Conservation (phyloP, 2,113 vertebrate genomes). For the Acanthochromis polyacanthus region DNA sequence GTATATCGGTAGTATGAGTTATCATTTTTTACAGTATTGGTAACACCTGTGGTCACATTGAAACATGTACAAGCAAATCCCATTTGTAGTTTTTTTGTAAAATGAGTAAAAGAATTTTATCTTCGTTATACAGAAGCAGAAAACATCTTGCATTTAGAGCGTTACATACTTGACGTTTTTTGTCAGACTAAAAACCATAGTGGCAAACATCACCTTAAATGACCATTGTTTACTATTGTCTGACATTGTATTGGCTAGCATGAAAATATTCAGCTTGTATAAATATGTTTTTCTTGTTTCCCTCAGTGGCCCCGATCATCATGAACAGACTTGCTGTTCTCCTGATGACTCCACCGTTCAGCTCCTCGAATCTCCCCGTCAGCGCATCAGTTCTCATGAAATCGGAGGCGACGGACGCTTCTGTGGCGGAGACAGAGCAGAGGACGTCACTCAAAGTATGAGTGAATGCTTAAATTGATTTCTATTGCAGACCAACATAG, state of each 20-base stretch:
- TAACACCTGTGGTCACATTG: no score
- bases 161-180: no score
- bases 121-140: no score
- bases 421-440: conserved; percentile 24
- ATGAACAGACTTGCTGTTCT: conserved; percentile 80
- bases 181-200: no score
- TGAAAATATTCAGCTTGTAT: background rate
- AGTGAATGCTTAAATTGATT: background rate
- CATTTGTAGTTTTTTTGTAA: no score
- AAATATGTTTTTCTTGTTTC: background rate
- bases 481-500: background rate
- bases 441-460: conserved; percentile 64
- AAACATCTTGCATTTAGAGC: no score
- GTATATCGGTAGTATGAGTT: no score
- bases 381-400: conserved; percentile 68
- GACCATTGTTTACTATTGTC: background rate
- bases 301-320: conserved; percentile 71
- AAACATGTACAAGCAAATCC: no score
- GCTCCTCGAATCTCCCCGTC: conserved; percentile 83
- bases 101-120: no score
- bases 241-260: background rate
- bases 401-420: conserved; percentile 49
- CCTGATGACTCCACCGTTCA: conserved; percentile 86
- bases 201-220: no score
- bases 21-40: no score